phyloP scores from a whole-genome alignment of 1,140 invertebrate genomes.

The Rhopalosiphum maidis region DNA sequence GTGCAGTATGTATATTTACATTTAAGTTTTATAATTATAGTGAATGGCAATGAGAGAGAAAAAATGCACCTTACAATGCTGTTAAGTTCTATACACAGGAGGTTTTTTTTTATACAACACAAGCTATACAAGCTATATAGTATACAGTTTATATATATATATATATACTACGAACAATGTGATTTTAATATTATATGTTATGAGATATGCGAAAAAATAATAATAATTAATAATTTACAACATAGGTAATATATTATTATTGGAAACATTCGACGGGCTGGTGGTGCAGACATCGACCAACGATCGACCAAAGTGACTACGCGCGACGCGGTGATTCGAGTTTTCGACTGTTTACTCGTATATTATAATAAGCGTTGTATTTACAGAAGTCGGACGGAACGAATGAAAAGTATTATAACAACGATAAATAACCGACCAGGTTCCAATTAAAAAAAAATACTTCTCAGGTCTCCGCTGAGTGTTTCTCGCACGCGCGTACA shows the following conservation, averaged over 20 bases:
- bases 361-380: neutral
- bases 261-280: neutral
- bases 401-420: slow-evolving; percentile 43
- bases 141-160: too few relatives aligned
- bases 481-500: neutral
- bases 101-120: neutral
- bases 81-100: neutral
- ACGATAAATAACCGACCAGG: slow-evolving; percentile 39
- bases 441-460: slow-evolving; percentile 46
- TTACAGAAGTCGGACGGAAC: slow-evolving; percentile 15
- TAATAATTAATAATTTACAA: slow-evolving; percentile 11
- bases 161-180: neutral
- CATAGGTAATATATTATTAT: neutral
- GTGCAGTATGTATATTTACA: slow-evolving; percentile 7
- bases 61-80: neutral
- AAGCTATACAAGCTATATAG: neutral
- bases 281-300: neutral
- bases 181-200: neutral
- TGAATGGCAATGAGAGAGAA: neutral
- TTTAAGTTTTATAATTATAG: neutral
- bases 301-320: neutral
- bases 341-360: slow-evolving; percentile 3
- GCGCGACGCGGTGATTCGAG: neutral
- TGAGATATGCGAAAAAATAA: neutral
- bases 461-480: neutral